Conservation (phyloP, 1,140 invertebrate genomes). For the Bombus polaris region DNA sequence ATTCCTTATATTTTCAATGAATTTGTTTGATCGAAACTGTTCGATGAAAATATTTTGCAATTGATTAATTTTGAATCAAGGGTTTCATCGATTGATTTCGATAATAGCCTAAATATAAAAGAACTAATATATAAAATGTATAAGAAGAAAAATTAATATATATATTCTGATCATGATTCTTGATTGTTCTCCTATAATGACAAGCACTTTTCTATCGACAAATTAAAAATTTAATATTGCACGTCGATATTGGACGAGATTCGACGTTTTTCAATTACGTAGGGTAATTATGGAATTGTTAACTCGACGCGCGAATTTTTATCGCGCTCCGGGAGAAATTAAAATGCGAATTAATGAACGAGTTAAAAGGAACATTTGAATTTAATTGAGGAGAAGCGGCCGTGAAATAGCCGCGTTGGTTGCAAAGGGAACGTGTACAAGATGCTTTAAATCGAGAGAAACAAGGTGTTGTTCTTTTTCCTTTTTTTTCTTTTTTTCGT, state of each 20-base stretch:
- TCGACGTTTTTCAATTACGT: background rate
- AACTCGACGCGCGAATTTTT: background rate
- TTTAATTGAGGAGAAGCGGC: constrained; percentile 22
- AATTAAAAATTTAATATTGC: background rate
- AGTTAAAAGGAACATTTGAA: background rate
- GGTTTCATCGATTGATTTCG: too few species aligned
- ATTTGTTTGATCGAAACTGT: too few species aligned
- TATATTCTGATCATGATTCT: background rate
- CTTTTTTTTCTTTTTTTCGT: background rate
- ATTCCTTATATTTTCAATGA: too few species aligned
- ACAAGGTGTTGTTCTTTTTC: background rate
- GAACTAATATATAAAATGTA: background rate
- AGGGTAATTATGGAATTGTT: constrained; percentile 21
- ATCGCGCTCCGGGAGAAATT: background rate
- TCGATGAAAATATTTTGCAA: too few species aligned
- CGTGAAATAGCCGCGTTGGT: background rate
- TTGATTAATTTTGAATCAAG: too few species aligned
- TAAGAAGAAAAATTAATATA: background rate
- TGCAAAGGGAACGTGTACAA: background rate
- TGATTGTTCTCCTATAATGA: background rate
- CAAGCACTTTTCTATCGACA: background rate
- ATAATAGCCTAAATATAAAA: background rate
- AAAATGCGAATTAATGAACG: constrained; percentile 18
- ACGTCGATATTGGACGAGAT: background rate
- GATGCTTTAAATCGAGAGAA: background rate